These are phyloP conservation scores for Heterocephalus glaber DNA, from an alignment of 2,113 vertebrate species.

Conservation along the genomic window DNA sequence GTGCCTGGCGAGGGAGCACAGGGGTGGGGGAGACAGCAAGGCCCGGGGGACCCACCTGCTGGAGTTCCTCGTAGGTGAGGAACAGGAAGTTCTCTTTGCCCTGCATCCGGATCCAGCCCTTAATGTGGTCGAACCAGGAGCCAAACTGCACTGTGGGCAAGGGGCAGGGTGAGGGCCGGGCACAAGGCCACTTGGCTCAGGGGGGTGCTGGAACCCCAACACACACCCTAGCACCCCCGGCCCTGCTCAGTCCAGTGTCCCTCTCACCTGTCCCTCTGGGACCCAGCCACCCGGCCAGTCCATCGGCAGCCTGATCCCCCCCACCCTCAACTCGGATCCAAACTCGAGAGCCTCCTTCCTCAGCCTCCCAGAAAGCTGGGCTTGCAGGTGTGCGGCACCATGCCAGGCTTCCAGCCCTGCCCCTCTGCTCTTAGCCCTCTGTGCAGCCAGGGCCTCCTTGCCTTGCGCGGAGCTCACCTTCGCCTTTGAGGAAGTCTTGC, in stretches of 20 bases:
- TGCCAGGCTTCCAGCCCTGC: neutral
- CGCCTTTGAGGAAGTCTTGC: conserved; percentile 79
- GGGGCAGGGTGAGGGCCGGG: neutral
- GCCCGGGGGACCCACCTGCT: conserved; percentile 69
- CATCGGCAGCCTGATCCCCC: accelerated
- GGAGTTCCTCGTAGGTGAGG: conserved; percentile 83
- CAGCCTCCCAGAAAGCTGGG: neutral
- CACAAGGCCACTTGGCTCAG: neutral
- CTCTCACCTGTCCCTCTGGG: neutral
- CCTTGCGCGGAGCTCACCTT: conserved; percentile 59
- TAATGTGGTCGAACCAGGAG: conserved; percentile 85
- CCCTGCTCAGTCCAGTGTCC: neutral
- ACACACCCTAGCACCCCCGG: neutral
- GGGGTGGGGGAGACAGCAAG: accelerated
- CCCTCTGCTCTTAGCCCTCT: neutral
- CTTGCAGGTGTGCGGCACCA: neutral
- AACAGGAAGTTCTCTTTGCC: conserved; percentile 81
- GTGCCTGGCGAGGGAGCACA: accelerated
- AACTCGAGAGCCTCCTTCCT: neutral
- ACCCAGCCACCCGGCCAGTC: no score
- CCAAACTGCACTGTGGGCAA: conserved; percentile 78
- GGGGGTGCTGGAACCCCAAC: neutral
- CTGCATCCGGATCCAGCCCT: conserved; percentile 83
- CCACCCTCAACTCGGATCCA: neutral
- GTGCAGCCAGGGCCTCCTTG: neutral